phyloP scores from a whole-genome alignment of 2,888 invertebrate species.

The Cryptus viduatorius region DNA sequence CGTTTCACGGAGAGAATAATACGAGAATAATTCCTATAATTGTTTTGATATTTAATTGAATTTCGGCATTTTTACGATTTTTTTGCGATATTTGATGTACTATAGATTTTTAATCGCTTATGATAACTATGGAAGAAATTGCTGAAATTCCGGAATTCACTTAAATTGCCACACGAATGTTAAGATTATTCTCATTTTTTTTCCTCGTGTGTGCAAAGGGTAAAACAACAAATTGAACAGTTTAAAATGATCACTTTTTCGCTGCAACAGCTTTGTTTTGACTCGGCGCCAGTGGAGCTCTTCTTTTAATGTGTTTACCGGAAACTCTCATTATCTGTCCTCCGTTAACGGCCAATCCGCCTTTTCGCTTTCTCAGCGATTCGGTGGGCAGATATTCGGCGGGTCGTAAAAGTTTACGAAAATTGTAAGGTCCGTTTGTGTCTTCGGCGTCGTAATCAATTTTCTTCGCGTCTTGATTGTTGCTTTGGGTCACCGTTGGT shows the following conservation, averaged over 20 bases:
- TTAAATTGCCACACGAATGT: too few species aligned
- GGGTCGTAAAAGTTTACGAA: slow-evolving; percentile 88
- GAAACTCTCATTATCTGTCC: slow-evolving; percentile 71
- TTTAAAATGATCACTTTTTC: slow-evolving; percentile 41
- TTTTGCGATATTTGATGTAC: too few species aligned
- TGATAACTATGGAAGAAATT: too few species aligned
- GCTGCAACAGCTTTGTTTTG: slow-evolving; percentile 70
- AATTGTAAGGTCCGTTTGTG: slow-evolving; percentile 89
- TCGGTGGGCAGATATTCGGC: slow-evolving; percentile 89
- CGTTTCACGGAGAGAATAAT: too few species aligned
- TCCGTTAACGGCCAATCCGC: slow-evolving; percentile 80
- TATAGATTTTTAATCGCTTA: too few species aligned
- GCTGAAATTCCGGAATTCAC: too few species aligned
- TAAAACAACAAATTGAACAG: not conserved
- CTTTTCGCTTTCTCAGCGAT: slow-evolving; percentile 89
- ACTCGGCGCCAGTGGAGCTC: slow-evolving; percentile 80
- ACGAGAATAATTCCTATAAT: too few species aligned
- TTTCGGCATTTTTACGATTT: too few species aligned
- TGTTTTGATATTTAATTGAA: too few species aligned
- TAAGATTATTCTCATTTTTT: not conserved
- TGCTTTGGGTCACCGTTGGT: slow-evolving; percentile 73
- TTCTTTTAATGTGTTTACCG: slow-evolving; percentile 80
- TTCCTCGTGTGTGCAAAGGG: not conserved
- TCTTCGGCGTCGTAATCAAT: slow-evolving; percentile 86
- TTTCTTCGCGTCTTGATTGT: slow-evolving; percentile 73